Base-by-base conservation (phyloP, 2,797 vertebrate genomes). In the Pantherophis vulpinus region DNA sequence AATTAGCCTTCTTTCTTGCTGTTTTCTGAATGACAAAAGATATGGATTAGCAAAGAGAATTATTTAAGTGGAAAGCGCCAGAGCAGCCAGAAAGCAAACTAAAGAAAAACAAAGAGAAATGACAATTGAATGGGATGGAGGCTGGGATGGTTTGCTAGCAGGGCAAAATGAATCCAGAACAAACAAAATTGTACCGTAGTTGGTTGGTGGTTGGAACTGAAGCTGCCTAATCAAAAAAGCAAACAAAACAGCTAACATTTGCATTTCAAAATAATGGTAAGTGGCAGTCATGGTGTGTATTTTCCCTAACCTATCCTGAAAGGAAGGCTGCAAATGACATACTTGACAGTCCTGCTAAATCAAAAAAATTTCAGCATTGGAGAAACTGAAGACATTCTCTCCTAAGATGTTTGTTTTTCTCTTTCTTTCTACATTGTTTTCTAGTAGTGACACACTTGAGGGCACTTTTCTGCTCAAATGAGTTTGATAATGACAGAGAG, bases 211-310 rank as follows among this genome's bases (percentile, higher is more conserved):
- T 91, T 96, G 91, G 94, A 95, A 94, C 92, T 93, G 91, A 96
- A 95, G 94, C 92, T 90, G 90, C 94, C 93, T 95, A 95, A 96
- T 96, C 96, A 96, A 93, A 95, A 97, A 92, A 94, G 93, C 93
- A 96, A 96, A 96, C 96, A 93, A 92, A 96, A 97, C 94, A 93
- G 51, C 93, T 95, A 96, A 96, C 59, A 70, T 96, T 93, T 94
- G 88, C 90, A 18, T 96, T 96, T 93, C 12, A 32, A 93, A 96
- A 93, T 87, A 93, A 91, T 95, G 95, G 96, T 96, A 95, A 91
- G 94, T 95, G 96, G n/a, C 94, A 97, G 95, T 92, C 89, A 94
- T 94, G 94, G 87, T 95, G 51, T 96, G 88, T 90, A 86, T 97
- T 97, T 94, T 94, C 95, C 94, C 93, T 96, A 95, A 93, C 91